These are phyloP conservation scores for Armadillidium nasatum DNA, from an alignment of 1,140 invertebrate genomes.

Conservation along the genomic window DNA sequence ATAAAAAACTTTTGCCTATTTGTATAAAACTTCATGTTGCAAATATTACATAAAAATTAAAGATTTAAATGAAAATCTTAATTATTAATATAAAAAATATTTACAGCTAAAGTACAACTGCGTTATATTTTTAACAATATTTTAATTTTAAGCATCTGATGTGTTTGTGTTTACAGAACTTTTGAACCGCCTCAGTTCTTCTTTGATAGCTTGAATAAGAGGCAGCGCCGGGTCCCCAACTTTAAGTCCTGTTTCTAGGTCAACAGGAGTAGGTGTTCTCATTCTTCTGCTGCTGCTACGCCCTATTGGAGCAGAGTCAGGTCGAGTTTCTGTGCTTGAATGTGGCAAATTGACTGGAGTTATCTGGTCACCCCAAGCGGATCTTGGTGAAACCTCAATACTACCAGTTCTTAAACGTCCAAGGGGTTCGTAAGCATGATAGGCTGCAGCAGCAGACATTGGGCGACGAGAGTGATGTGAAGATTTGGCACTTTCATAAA, in stretches of 20 bases:
- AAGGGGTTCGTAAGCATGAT: not conserved
- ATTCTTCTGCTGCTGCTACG: not conserved
- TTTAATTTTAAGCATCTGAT: not conserved
- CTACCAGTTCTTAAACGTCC: not conserved
- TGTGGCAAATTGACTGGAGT: not conserved
- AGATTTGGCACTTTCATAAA: no score
- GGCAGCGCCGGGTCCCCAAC: not conserved
- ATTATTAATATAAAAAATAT: no score
- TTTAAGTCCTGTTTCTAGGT: not conserved
- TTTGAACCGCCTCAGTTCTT: not conserved
- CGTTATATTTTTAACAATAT: not conserved
- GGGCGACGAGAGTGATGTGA: not conserved
- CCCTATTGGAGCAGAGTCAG: not conserved
- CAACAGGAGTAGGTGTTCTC: not conserved
- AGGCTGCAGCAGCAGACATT: not conserved
- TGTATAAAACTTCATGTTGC: no score
- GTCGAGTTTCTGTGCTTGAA: not conserved
- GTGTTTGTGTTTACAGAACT: not conserved
- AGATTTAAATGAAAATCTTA: no score
- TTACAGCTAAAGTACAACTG: no score
- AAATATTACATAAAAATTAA: no score
- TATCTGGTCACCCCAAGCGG: not conserved
- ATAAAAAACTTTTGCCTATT: no score
- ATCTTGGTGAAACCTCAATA: not conserved
- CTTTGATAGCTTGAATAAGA: not conserved